Evolutionary conservation across 2,113 vertebrate genomes (phyloP), one percentile per base, ranked within the genome.

Genomic region (Lampris megalopsis): DNA sequence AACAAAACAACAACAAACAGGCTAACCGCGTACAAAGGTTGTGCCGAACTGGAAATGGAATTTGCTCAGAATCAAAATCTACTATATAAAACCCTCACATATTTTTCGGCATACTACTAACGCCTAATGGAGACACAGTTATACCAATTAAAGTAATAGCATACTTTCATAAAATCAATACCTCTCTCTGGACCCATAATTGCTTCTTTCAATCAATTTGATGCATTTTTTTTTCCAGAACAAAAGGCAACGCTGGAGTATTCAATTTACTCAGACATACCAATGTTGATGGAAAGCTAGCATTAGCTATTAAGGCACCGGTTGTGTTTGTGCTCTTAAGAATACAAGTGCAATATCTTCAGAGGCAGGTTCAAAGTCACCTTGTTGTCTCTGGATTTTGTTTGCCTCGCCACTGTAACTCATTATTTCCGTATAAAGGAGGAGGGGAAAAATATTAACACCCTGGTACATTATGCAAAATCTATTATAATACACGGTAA

Each of bases 121-220:
- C 75, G 54, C 88, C 81, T 90, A 89, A 91, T 88, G 81, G 77
- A 90, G 90, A 91, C 86, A 84, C 50, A 69, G 78, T 90, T 91
- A 89, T 90, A 87, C 77, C 91, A 91, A 92, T 92, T 91, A 93
- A 91, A 91, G 89, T 92, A 91, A 92, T 90, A 89, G 86, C 87
- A 84, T 83, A 89, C 80, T 91, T 92, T 92, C 80, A 88, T 88
- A 83, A 91, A 92, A 93, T 93, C 92, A 91, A 93, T 92, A 92
- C 81, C 9, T 63, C 84, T 91, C 85, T 80, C 84, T 84, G 82
- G 72, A 86, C 82, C 83, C 76, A 60, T 92, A 91, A 93, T 91
- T 91, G 92, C 86, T 88, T 92, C 91, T 92, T 92, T 91, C 92
- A 91, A 91, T 92, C 89, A 91, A 92, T 93, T 88, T 92, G 91